These are phyloP conservation scores for Gila orcuttii DNA, from an alignment of 2,113 vertebrate species.

Conservation along the genomic window DNA sequence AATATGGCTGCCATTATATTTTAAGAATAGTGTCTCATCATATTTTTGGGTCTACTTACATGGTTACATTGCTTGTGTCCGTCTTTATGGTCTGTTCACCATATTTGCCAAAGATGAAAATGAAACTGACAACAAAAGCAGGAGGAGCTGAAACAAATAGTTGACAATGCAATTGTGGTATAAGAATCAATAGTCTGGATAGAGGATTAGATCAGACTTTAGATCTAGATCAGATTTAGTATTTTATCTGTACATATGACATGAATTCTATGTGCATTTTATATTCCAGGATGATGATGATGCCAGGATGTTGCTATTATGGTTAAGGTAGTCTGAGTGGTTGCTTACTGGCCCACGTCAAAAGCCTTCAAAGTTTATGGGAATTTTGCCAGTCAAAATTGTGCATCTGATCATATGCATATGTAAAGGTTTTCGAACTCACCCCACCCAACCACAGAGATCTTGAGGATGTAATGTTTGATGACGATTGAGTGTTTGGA, in stretches of 20 bases:
- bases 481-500: slow-evolving; percentile 65
- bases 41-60: slow-evolving; percentile 63
- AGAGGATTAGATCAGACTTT: too few relatives aligned
- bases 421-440: slow-evolving; percentile 53
- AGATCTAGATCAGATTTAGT: too few relatives aligned
- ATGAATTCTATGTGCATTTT: too few relatives aligned
- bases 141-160: slow-evolving; percentile 62
- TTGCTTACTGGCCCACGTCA: background rate
- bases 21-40: background rate
- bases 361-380: background rate
- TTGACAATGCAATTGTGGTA: background rate
- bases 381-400: background rate
- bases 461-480: slow-evolving; percentile 74
- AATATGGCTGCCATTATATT: background rate
- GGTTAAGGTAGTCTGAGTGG: too few relatives aligned
- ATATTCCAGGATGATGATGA: too few relatives aligned
- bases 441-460: slow-evolving; percentile 81
- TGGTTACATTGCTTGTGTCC: slow-evolving; percentile 10
- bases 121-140: slow-evolving; percentile 40
- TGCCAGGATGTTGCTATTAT: too few relatives aligned
- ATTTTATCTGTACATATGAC: too few relatives aligned
- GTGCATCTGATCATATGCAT: background rate
- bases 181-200: background rate
- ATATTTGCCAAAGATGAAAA: slow-evolving; percentile 65
- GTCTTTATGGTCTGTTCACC: slow-evolving; percentile 53